Base-by-base conservation (phyloP, 2,797 vertebrate species). In the Gadopsis bispinosus region DNA sequence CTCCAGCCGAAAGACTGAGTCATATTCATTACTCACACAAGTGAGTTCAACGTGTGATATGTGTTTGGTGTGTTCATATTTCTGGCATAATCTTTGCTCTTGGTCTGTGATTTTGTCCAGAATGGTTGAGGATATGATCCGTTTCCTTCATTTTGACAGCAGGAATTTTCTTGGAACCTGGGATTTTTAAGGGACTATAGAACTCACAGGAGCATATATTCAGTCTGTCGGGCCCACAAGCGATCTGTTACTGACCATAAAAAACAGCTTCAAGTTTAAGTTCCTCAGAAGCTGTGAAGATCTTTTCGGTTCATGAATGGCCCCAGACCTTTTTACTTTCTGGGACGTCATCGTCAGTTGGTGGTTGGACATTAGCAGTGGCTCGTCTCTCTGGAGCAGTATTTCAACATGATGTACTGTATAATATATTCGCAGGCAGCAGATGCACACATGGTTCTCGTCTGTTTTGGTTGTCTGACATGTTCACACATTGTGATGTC, bases 1-100 rank as follows among this genome's bases (percentile, higher is more conserved):
- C 55, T 62, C 39, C 43, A n/a, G 20, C 19, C 71, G 7, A 75
- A 60, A 65, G 62, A 29, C 37, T 56, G 7, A 45, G 50, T 77
- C 45, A 62, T 16, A 60, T 13, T 71, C 35, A 60, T 86, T 35
- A 63, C 26, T 55, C 33, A 41, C 22, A n/a, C 17, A 64, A 54
- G 41, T 67, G 59, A 73, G 65, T 64, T 73, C 48, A 73, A 22
- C 31, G 43, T 73, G 16, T 48, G 51, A 45, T 65, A 26, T 3
- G 33, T 69, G 26, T 55, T 66, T 58, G 4, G 13, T 31, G 17
- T 29, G 56, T 63, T 63, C 7, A 20, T 64, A 33, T 81, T 63
- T 60, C 33, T 60, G 47, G 5, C 14, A 16, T 7, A 8, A 17
- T 35, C 4, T 68, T 65, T 78, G 47, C 53, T 77, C 31, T 48